Conservation (phyloP, 2,888 invertebrate genomes). For the Antheraea assamensis region DNA sequence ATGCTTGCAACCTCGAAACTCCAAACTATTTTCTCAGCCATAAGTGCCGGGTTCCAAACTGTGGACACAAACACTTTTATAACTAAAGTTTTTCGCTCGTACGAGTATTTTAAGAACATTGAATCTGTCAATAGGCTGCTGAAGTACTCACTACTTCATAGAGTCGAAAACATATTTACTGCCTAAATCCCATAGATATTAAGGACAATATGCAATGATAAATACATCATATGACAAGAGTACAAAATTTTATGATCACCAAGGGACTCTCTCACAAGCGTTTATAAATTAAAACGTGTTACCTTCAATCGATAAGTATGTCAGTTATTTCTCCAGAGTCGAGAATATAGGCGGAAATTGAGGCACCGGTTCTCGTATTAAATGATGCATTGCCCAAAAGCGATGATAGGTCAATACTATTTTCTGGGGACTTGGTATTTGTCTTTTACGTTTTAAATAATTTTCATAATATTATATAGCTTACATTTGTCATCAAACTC, state of each 20-base stretch:
- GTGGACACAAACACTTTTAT: slow-evolving; percentile 1
- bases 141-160: not conserved
- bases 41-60: not conserved
- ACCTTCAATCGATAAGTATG: not conserved
- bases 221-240: not conserved
- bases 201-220: not conserved
- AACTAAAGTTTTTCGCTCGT: not conserved
- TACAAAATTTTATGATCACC: not conserved
- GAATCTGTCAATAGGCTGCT: not conserved
- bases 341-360: not conserved
- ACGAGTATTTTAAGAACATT: not conserved
- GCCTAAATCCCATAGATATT: not conserved
- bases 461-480: not conserved
- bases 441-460: not conserved
- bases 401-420: not conserved
- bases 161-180: not conserved
- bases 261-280: not conserved
- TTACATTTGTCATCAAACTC: too few species aligned
- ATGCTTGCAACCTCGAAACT: not conserved
- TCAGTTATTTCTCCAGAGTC: not conserved
- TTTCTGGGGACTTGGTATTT: not conserved
- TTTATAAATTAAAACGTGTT: slow-evolving; percentile 14
- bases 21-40: not conserved
- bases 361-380: not conserved
- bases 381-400: slow-evolving; percentile 1